A percentile compares a stretch with the other conserved stretches of the same genome.
Evolutionary conservation across 1,140 invertebrate species (phyloP).

Genomic region (Caligus rogercresseyi): DNA sequence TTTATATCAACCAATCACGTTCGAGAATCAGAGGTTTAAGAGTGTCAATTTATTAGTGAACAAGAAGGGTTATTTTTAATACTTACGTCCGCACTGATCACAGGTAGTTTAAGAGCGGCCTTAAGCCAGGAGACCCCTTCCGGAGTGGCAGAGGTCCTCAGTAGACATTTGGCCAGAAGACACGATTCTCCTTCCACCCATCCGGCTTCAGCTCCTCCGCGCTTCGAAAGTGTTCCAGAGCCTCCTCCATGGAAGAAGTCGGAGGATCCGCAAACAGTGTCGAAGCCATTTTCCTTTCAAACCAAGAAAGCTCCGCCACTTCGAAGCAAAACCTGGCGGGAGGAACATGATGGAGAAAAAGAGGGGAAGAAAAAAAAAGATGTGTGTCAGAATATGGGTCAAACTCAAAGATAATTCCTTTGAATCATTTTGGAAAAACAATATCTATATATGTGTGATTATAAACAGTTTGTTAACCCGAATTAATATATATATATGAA

Average conservation of each 20-base stretch:
- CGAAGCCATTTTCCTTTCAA: conserved; percentile 49
- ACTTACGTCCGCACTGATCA: conserved; percentile 32
- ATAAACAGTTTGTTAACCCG: background rate
- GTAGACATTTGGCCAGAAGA: conserved; percentile 50
- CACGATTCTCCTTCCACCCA: conserved; percentile 48
- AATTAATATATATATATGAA: conserved; percentile 6
- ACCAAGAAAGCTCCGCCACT: conserved; percentile 44
- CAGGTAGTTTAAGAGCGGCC: conserved; percentile 30
- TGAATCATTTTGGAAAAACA: background rate
- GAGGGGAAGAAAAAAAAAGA: background rate
- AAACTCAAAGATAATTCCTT: background rate
- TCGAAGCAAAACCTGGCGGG: conserved; percentile 26
- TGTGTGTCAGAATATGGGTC: background rate
- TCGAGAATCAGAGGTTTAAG: no score
- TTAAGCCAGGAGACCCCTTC: conserved; percentile 40
- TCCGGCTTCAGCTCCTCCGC: conserved; percentile 41
- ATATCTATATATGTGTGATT: background rate
- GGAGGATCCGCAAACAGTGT: conserved; percentile 48
- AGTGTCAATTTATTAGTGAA: background rate
- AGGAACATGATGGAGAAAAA: background rate
- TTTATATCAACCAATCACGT: no score
- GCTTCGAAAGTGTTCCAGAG: conserved; percentile 38
- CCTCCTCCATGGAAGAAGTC: conserved; percentile 42
- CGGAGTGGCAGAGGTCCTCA: conserved; percentile 35
- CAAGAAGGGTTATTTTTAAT: conserved; percentile 25